Percentiles rank a stretch among this genome's conserved stretches.
Evolutionary conservation across 2,113 vertebrate species (phyloP).

Genomic region (Amphiprion ocellaris): DNA sequence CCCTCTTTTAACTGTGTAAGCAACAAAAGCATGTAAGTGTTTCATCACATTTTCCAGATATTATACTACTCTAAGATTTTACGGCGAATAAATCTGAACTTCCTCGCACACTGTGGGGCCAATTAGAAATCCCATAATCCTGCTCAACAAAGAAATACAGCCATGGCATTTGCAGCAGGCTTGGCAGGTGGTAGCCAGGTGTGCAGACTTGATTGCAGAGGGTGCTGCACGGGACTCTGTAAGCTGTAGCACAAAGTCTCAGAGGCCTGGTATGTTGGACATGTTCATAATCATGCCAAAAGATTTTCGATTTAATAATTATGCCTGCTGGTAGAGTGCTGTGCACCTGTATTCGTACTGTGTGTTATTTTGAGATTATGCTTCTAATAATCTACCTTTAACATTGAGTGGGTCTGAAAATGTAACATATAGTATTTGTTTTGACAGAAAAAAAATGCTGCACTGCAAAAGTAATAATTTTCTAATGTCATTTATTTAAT

Average conservation of each 20-base stretch:
- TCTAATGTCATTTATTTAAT: not conserved
- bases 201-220: constrained; percentile 57
- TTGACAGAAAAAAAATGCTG: not conserved
- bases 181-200: constrained; percentile 71
- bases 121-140: constrained; percentile 78
- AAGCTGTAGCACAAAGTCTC: constrained; percentile 11
- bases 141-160: constrained; percentile 64
- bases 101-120: constrained; percentile 41
- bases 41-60: constrained; percentile 23
- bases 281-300: constrained; percentile 10
- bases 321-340: not conserved
- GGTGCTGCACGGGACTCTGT: constrained; percentile 14
- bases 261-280: constrained; percentile 23
- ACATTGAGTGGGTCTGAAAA: not conserved
- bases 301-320: not conserved
- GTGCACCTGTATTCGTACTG: constrained; percentile 7
- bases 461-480: not conserved
- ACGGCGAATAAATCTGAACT: constrained; percentile 33
- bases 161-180: constrained; percentile 67
- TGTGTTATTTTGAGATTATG: constrained; percentile 11
- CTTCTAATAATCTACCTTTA: not conserved
- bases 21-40: constrained; percentile 15
- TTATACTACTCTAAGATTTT: constrained; percentile 18
- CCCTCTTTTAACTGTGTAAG: constrained; percentile 5
- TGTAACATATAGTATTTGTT: not conserved